Percentiles rank a stretch among this genome's conserved stretches.
Conservation (phyloP, 2,888 invertebrate species). For the Prosopocoilus inquinatus region DNA sequence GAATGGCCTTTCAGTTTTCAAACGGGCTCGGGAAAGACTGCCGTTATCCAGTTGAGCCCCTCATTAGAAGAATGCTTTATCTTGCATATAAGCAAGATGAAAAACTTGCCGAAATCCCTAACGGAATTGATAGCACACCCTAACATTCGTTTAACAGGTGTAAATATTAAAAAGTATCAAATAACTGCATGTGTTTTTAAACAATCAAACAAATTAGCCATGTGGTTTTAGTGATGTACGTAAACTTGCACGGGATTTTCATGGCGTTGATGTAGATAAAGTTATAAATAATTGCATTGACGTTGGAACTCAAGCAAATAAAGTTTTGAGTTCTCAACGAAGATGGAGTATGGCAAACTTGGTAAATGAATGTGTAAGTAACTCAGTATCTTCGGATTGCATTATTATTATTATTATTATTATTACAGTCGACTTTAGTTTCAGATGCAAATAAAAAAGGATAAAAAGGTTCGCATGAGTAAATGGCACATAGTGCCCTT, state of each 20-base stretch:
- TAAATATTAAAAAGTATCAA: constrained; percentile 65
- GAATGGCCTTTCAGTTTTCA: constrained; percentile 66
- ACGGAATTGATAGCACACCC: constrained; percentile 56
- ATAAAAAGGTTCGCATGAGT: constrained; percentile 58
- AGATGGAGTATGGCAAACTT: constrained; percentile 63
- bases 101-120: constrained; percentile 58
- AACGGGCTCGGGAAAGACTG: constrained; percentile 59
- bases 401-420: neutral
- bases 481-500: constrained; percentile 61
- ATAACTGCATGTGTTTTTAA: constrained; percentile 14
- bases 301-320: constrained; percentile 58
- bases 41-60: constrained; percentile 62
- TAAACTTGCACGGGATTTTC: constrained; percentile 62
- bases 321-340: constrained; percentile 51
- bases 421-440: constrained; percentile 43
- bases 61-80: constrained; percentile 59
- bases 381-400: neutral
- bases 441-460: constrained; percentile 55
- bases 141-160: constrained; percentile 60
- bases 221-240: constrained; percentile 57
- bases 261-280: constrained; percentile 54
- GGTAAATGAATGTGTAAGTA: constrained; percentile 55
- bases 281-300: constrained; percentile 61
- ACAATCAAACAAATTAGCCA: neutral
- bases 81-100: constrained; percentile 57